phyloP scores from a whole-genome alignment of 2,888 invertebrate genomes.

The Anoplius nigerrimus region DNA sequence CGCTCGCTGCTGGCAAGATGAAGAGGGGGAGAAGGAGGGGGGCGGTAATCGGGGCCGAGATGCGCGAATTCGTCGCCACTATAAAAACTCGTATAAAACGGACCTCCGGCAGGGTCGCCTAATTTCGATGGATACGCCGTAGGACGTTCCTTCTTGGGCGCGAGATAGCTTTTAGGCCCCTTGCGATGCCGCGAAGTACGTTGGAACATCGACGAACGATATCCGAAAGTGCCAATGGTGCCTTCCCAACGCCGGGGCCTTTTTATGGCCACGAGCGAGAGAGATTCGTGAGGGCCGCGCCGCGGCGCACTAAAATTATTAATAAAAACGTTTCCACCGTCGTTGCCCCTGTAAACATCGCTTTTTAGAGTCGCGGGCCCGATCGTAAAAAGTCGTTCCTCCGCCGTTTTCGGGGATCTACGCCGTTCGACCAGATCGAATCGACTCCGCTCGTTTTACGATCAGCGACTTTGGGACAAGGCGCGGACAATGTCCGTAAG shows the following conservation, averaged over 20 bases:
- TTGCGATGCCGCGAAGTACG: conserved; percentile 8
- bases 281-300: conserved; percentile 9
- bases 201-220: conserved; percentile 9
- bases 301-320: conserved; percentile 57
- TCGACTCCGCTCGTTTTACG: conserved; percentile 46
- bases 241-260: conserved; percentile 40
- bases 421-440: conserved; percentile 42
- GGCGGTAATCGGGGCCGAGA: neutral
- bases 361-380: conserved; percentile 54
- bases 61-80: conserved; percentile 14
- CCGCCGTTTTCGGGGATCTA: conserved; percentile 22
- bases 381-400: conserved; percentile 59
- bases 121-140: conserved; percentile 46
- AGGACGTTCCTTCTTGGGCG: conserved; percentile 20
- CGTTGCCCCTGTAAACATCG: conserved; percentile 59
- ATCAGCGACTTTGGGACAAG: conserved; percentile 18
- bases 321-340: conserved; percentile 62
- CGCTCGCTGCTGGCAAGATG: no score
- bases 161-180: conserved; percentile 32
- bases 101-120: conserved; percentile 36
- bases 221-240: conserved; percentile 50
- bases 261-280: conserved; percentile 54
- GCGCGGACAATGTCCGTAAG: neutral
- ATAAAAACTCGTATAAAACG: conserved; percentile 42
- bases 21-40: no score